Evolutionary conservation across 2,113 vertebrate species (phyloP).

Genomic region (Hassar affinis): DNA sequence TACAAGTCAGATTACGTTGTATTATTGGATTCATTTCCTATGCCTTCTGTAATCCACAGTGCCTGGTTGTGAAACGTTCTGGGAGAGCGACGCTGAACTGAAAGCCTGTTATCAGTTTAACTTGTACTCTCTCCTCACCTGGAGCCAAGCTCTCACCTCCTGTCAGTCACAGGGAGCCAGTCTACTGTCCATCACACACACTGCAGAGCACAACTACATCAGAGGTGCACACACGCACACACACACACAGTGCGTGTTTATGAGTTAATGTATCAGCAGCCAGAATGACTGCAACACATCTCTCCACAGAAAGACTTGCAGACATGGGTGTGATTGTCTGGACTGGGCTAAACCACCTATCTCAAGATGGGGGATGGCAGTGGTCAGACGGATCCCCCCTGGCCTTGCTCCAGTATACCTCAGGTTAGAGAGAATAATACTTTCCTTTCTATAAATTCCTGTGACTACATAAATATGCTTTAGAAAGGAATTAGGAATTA

Average conservation of each 20-base stretch:
- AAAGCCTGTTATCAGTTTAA: conserved; percentile 90
- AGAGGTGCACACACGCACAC: conserved; percentile 59
- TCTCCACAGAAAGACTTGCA: conserved; percentile 76
- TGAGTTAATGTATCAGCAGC: background rate
- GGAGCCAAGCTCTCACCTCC: conserved; percentile 81
- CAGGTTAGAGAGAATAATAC: conserved; percentile 68
- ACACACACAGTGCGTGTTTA: background rate
- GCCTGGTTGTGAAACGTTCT: conserved; percentile 75
- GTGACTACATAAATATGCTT: background rate
- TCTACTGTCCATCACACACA: conserved; percentile 80
- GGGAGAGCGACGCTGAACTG: conserved; percentile 78
- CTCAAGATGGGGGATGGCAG: conserved; percentile 81
- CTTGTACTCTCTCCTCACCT: conserved; percentile 80
- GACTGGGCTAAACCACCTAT: conserved; percentile 85
- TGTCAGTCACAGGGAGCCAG: conserved; percentile 86
- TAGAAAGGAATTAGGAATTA: background rate
- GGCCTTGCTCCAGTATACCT: conserved; percentile 79
- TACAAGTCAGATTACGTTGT: too few relatives aligned
- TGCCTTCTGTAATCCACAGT: conserved; percentile 56
- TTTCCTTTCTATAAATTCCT: conserved; percentile 1
- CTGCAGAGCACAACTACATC: conserved; percentile 82
- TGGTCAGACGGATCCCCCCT: conserved; percentile 87
- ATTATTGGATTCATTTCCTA: background rate
- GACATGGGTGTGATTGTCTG: conserved; percentile 75
- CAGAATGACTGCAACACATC: background rate